Evolutionary conservation across 2,888 invertebrate genomes (phyloP).

Genomic region (Dascillus cervinus): DNA sequence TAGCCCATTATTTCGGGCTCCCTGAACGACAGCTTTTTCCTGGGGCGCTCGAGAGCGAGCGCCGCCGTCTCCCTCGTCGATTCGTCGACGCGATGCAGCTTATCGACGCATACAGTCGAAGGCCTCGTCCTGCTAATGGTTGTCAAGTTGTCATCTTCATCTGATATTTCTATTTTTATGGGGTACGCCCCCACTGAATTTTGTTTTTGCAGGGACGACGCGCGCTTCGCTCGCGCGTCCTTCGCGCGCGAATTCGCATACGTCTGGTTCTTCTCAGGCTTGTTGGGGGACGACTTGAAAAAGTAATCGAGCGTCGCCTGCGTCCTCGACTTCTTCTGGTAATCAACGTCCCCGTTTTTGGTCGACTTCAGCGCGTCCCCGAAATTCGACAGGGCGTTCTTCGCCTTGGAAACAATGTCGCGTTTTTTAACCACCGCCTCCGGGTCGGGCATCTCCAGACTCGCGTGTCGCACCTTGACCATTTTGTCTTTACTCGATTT

Average conservation of each 20-base stretch:
- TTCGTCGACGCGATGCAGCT: slow-evolving; percentile 32
- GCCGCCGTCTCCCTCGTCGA: slow-evolving; percentile 40
- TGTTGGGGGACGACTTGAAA: slow-evolving; percentile 42
- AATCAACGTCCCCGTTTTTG: slow-evolving; percentile 25
- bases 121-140: slow-evolving; percentile 29
- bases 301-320: slow-evolving; percentile 45
- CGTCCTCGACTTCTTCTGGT: slow-evolving; percentile 33
- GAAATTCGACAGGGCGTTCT: slow-evolving; percentile 33
- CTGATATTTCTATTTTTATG: slow-evolving; percentile 31
- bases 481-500: slow-evolving; percentile 25
- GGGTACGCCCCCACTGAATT: slow-evolving; percentile 38
- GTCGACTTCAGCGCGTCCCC: slow-evolving; percentile 44
- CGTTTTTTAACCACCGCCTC: slow-evolving; percentile 41
- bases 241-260: slow-evolving; percentile 22
- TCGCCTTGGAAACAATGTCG: slow-evolving; percentile 38
- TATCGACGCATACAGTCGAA: slow-evolving; percentile 35
- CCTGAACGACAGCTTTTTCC: slow-evolving; percentile 81
- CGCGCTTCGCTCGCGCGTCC: slow-evolving; percentile 14
- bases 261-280: slow-evolving; percentile 35
- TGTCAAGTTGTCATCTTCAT: slow-evolving; percentile 20
- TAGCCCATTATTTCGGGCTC: slow-evolving; percentile 62
- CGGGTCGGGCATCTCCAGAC: slow-evolving; percentile 38
- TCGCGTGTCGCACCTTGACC: slow-evolving; percentile 45
- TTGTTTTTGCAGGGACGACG: slow-evolving; percentile 33
- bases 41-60: slow-evolving; percentile 53